Evolutionary conservation across 92 coral and sea anemone species (phyloP).

Genomic region (Porites lobata): DNA sequence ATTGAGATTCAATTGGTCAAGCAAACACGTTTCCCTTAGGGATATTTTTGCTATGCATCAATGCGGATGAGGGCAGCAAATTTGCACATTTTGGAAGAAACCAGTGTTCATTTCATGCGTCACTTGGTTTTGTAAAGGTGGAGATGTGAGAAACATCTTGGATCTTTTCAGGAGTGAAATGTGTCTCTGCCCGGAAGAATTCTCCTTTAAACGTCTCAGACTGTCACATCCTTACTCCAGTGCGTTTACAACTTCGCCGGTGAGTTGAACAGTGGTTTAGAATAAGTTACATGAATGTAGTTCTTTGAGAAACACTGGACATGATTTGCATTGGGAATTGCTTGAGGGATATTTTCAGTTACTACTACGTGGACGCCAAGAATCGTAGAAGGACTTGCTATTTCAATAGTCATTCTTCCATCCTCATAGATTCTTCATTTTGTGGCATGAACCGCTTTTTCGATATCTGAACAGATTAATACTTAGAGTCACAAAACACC

Average conservation of each 20-base stretch:
- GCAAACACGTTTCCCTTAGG: constrained; percentile 5
- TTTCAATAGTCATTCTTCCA: neutral
- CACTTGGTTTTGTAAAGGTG: neutral
- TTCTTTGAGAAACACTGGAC: neutral
- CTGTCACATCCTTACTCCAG: constrained; percentile 76
- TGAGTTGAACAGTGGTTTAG: constrained; percentile 44
- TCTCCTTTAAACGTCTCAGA: constrained; percentile 62
- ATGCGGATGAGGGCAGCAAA: constrained; percentile 18
- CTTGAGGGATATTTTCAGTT: neutral
- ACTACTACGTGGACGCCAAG: neutral
- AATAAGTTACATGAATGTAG: no score
- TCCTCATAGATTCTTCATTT: neutral
- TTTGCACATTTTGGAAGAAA: constrained; percentile 27
- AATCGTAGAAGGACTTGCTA: neutral
- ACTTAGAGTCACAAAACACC: neutral
- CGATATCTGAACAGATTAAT: neutral
- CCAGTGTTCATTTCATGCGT: constrained; percentile 1
- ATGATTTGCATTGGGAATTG: neutral
- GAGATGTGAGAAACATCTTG: constrained; percentile 18
- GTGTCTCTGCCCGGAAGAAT: constrained; percentile 75
- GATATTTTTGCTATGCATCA: constrained; percentile 27
- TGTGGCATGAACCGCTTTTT: neutral
- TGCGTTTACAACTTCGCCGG: constrained; percentile 96
- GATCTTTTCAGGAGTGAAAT: neutral
- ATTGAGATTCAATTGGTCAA: constrained; percentile 7